Base-by-base conservation (phyloP, 2,797 vertebrate genomes). In the Onychomys leucogaster region DNA sequence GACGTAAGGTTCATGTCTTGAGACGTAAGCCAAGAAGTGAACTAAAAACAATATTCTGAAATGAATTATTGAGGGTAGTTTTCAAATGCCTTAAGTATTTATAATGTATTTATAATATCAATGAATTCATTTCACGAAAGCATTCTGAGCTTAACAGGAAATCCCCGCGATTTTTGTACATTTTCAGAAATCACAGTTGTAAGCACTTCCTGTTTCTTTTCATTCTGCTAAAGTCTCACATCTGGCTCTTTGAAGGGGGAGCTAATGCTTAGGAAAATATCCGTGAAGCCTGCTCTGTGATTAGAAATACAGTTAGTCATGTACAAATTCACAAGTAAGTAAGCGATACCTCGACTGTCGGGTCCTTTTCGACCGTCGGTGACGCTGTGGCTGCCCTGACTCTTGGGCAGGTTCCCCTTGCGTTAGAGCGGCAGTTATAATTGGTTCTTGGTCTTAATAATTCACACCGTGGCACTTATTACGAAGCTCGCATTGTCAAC, bases 391-490 rank as follows among this genome's bases (percentile, higher is more conserved):
- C 85, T 63, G 61, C 25, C 65, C 21, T 78, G 82, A 37, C 41
- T 59, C 59, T 88, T 91, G 75, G 78, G 11, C 37, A 71, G 16
- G 37, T 95, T 95, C 89, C 65, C 52, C 94, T 95, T 94, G 27
- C 52, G 25, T 81, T 81, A 88, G 17, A 94, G 49, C 43, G 82
- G 19, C 46, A 86, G 75, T 88, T 96, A 92, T 87, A 49, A 55
- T 95, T 91, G 16, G 29, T 59, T 55, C 55, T 29, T 76, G 77
- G 91, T 90, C 85, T 97, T 95, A 94, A 52, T 95, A 86, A 97
- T 89, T 96, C 90, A 97, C 49, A 89, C 2, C 29, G 9, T 89
- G 41, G 19, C 96, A 16, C 87, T 94, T 96, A 85, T 85, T 95
- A 73, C 86, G 75, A 91, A 81, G 29, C 13, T 61, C 91, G 14